phyloP scores from a whole-genome alignment of 2,888 invertebrate species.

The Drosophila paracracens region DNA sequence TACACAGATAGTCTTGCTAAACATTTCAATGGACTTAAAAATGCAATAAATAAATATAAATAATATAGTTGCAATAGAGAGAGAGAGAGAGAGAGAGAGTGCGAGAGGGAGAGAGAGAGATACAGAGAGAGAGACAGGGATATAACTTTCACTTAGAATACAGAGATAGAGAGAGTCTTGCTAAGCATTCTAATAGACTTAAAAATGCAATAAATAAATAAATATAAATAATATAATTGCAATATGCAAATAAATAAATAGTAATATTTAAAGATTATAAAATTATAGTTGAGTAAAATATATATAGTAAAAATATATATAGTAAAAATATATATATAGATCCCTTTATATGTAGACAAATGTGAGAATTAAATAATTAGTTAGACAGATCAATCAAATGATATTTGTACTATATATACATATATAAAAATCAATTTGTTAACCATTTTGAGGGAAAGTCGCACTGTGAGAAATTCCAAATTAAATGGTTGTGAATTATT shows the following conservation, averaged over 20 bases:
- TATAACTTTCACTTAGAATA: not conserved
- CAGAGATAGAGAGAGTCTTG: not conserved
- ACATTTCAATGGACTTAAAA: too few relatives aligned
- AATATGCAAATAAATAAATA: not conserved
- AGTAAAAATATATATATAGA: not conserved
- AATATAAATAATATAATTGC: not conserved
- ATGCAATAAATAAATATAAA: too few relatives aligned
- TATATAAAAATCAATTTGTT: not conserved
- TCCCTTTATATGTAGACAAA: too few relatives aligned
- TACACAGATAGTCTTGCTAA: not conserved
- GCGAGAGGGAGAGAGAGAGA: not conserved
- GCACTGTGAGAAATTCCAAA: too few relatives aligned
- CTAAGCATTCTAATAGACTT: not conserved
- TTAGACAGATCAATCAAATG: not conserved
- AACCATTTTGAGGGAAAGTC: not conserved
- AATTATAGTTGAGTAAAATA: not conserved
- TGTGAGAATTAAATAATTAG: too few relatives aligned
- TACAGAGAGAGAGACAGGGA: not conserved
- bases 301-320: too few relatives aligned
- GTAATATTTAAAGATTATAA: not conserved
- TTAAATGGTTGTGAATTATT: not conserved
- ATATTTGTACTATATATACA: not conserved
- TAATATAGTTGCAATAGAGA: too few relatives aligned
- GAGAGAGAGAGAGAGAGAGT: not conserved
- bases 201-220: too few relatives aligned